These are phyloP conservation scores for Phasia obesa DNA, from an alignment of 2,888 invertebrate species.

Conservation along the genomic window DNA sequence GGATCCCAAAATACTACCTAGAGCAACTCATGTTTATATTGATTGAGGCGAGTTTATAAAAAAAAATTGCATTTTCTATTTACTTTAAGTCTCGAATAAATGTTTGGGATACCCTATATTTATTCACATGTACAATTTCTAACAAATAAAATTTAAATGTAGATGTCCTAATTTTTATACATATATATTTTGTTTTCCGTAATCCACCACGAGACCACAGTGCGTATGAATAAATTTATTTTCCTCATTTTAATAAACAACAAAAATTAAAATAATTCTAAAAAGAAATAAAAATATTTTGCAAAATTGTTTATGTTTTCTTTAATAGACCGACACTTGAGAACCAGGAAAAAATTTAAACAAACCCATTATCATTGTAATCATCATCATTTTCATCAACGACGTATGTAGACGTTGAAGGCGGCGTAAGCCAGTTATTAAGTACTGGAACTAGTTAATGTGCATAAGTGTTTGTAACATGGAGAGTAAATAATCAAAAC, in stretches of 20 bases:
- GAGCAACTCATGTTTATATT: no score
- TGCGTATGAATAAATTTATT: conserved; percentile 19
- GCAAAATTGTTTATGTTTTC: not conserved
- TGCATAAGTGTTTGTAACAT: conserved; percentile 27
- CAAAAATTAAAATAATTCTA: no score
- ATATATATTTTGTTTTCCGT: not conserved
- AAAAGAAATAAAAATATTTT: conserved; percentile 11
- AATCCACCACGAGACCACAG: conserved; percentile 2
- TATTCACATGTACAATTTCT: no score
- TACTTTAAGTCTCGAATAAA: no score
- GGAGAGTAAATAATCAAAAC: conserved; percentile 60
- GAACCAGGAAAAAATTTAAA: conserved; percentile 67
- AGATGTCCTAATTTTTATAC: not conserved
- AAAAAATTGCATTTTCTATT: no score
- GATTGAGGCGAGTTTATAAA: no score
- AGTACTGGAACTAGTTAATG: not conserved
- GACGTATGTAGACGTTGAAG: not conserved
- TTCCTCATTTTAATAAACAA: conserved; percentile 2
- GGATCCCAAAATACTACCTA: no score
- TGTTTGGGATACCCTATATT: no score
- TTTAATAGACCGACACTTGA: conserved; percentile 52
- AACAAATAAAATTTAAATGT: no score
- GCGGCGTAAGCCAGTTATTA: conserved; percentile 38
- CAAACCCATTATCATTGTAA: conserved; percentile 8
- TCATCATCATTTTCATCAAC: not conserved